A percentile compares a stretch with the other conserved stretches of the same genome.
These are phyloP conservation scores for Teleogryllus oceanicus DNA, from an alignment of 2,888 invertebrate species.

Conservation along the genomic window DNA sequence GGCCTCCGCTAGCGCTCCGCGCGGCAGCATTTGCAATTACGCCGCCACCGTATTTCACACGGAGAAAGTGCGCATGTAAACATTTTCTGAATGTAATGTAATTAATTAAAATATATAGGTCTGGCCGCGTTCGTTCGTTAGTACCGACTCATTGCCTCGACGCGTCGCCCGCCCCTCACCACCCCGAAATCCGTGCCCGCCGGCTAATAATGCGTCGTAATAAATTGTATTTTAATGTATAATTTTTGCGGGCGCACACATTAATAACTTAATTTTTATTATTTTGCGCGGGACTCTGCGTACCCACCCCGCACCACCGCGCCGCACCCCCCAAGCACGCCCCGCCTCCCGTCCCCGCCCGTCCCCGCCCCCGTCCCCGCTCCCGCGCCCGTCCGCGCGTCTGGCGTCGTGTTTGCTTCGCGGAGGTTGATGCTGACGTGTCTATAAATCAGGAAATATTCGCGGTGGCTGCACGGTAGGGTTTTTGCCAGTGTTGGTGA, in stretches of 20 bases:
- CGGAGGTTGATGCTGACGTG: not conserved
- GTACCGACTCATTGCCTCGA: constrained; percentile 9
- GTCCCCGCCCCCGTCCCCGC: not conserved
- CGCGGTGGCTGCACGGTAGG: not conserved
- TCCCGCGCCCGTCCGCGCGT: not conserved
- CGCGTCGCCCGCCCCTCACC: not conserved
- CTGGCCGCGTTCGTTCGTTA: constrained; percentile 18
- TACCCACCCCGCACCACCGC: not conserved
- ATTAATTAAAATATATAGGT: constrained; percentile 18
- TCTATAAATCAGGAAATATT: constrained; percentile 1
- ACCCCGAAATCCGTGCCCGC: not conserved
- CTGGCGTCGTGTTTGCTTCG: not conserved
- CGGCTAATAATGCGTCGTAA: constrained; percentile 10
- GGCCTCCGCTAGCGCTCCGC: not conserved
- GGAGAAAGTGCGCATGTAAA: constrained; percentile 18
- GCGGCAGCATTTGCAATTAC: constrained; percentile 18
- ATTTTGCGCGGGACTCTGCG: not conserved
- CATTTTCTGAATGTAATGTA: constrained; percentile 18
- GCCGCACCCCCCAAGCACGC: not conserved
- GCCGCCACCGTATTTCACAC: constrained; percentile 18
- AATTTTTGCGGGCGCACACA: constrained; percentile 11
- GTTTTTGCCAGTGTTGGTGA: not conserved
- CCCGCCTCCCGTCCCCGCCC: not conserved
- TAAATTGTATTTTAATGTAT: constrained; percentile 18
- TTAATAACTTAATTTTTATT: constrained; percentile 18